A percentile compares a stretch with the other conserved stretches of the same genome.
Conservation (phyloP, 2,797 vertebrate genomes). For the Catostomus latipinnis region DNA sequence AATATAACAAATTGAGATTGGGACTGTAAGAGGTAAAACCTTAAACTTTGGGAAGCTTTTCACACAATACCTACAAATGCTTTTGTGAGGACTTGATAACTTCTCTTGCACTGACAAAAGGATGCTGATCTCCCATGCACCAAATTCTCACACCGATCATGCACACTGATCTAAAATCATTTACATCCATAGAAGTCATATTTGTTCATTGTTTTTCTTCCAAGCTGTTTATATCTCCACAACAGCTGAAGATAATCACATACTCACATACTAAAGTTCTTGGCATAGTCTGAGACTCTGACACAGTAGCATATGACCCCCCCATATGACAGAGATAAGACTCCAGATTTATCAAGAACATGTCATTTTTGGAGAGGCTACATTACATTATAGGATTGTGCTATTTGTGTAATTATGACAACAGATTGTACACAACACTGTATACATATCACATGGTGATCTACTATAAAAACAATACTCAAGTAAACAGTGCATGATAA, state of each 20-base stretch:
- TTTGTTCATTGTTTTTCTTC: neutral
- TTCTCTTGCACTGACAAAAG: too few relatives aligned
- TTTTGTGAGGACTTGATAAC: neutral
- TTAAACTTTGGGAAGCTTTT: neutral
- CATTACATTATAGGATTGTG: neutral
- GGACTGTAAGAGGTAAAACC: neutral
- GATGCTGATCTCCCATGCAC: too few relatives aligned
- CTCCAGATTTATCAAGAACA: constrained; percentile 21
- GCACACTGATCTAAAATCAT: neutral
- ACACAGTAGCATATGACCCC: constrained; percentile 23
- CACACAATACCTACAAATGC: neutral
- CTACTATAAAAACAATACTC: constrained; percentile 20
- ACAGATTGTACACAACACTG: constrained; percentile 35
- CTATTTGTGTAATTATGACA: constrained; percentile 7
- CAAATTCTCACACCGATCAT: too few relatives aligned
- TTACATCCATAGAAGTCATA: too few relatives aligned
- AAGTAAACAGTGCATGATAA: neutral
- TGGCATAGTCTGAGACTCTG: neutral
- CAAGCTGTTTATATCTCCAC: neutral
- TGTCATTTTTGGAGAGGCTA: too few relatives aligned
- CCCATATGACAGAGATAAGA: neutral
- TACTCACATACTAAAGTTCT: neutral
- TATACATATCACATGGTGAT: constrained; percentile 39
- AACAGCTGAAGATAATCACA: neutral
- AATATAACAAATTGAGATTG: neutral